Percentiles rank a stretch among this genome's conserved stretches.
These are phyloP conservation scores for Cydia pomonella DNA, from an alignment of 1,140 invertebrate genomes.

Conservation along the genomic window DNA sequence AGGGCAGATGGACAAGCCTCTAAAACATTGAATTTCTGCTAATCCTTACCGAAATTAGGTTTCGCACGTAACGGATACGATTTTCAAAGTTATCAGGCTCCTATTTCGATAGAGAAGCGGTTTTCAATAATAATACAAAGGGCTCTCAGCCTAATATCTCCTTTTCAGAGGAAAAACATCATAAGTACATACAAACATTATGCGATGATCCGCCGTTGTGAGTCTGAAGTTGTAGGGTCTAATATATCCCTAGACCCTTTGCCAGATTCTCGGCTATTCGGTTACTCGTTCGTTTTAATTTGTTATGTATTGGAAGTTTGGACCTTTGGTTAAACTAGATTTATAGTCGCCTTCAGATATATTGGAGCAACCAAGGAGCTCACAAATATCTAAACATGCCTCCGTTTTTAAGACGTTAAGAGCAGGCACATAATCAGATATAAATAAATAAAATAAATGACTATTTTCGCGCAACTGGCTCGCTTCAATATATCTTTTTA, in stretches of 20 bases:
- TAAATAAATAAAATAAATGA: too few species aligned
- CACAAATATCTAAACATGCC: background rate
- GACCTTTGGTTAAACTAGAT: background rate
- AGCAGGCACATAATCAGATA: too few species aligned
- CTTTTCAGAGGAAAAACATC: background rate
- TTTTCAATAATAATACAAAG: slow-evolving; percentile 30
- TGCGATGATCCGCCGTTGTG: background rate
- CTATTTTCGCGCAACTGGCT: too few species aligned
- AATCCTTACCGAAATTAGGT: background rate
- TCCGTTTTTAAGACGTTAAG: background rate
- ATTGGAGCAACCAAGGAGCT: background rate
- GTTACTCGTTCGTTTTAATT: slow-evolving; percentile 24
- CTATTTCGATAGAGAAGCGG: slow-evolving; percentile 11
- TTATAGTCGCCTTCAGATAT: background rate
- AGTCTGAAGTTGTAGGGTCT: background rate
- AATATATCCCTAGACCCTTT: slow-evolving; percentile 6
- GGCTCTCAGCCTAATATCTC: background rate
- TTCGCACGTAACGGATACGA: slow-evolving; percentile 29
- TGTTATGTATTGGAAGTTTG: slow-evolving; percentile 13
- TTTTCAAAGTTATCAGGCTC: slow-evolving; percentile 25
- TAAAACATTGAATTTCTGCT: too few species aligned
- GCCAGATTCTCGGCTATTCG: slow-evolving; percentile 8
- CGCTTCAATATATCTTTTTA: too few species aligned
- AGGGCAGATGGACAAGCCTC: too few species aligned
- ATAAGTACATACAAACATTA: background rate